These are phyloP conservation scores for Spermophilus dauricus DNA, from an alignment of 2,113 vertebrate genomes.

Conservation along the genomic window DNA sequence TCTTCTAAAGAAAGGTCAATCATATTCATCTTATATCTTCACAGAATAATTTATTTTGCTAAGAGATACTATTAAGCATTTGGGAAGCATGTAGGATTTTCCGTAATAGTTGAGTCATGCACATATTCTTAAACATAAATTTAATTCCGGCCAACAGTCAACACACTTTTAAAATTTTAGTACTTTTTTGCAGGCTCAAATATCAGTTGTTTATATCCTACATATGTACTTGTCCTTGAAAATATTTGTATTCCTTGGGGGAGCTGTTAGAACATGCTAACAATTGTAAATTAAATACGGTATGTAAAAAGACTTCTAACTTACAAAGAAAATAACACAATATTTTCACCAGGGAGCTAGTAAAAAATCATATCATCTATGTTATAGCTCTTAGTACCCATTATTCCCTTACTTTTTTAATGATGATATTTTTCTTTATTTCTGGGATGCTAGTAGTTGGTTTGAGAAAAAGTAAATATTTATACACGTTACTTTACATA, in stretches of 20 bases:
- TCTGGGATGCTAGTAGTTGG: background rate
- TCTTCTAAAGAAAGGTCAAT: background rate
- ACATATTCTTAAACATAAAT: background rate
- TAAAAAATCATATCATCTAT: background rate
- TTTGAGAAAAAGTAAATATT: background rate
- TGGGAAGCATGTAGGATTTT: background rate
- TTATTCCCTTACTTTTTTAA: background rate
- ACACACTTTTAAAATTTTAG: background rate
- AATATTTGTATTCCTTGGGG: background rate
- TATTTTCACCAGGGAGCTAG: background rate
- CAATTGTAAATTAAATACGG: constrained; percentile 8
- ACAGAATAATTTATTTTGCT: background rate
- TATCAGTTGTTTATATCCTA: background rate
- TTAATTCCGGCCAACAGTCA: background rate
- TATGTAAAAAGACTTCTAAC: background rate
- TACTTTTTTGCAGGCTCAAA: background rate
- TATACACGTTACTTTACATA: background rate
- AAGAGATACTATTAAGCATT: background rate
- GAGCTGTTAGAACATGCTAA: background rate
- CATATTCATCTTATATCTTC: background rate
- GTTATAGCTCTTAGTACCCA: background rate
- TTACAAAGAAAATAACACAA: background rate
- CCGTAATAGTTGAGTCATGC: background rate
- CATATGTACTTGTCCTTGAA: background rate
- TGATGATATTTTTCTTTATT: background rate